A percentile compares a stretch with the other conserved stretches of the same genome.
Evolutionary conservation across 2,113 vertebrate species (phyloP).

Genomic region (Psammodynastes pulverulentus): DNA sequence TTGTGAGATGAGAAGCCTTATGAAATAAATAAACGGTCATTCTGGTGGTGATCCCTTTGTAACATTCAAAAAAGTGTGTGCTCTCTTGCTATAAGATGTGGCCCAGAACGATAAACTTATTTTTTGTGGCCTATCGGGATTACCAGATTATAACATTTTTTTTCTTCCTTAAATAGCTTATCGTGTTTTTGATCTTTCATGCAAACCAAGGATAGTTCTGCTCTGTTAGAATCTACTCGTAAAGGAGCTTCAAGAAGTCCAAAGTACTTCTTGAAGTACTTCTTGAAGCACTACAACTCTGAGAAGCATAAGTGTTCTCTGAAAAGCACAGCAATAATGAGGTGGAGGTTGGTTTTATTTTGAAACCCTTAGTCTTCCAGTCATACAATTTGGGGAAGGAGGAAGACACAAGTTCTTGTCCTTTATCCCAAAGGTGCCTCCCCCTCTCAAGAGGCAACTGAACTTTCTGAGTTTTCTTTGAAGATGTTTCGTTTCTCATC

Average conservation of each 20-base stretch:
- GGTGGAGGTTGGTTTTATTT: background rate
- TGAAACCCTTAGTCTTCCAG: background rate
- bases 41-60: background rate
- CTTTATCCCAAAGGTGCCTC: no score
- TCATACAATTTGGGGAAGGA: background rate
- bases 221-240: background rate
- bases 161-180: background rate
- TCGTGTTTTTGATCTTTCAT: background rate
- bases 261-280: background rate
- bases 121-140: background rate
- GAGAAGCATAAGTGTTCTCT: background rate
- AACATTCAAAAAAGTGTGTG: background rate
- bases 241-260: background rate
- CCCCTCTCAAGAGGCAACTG: no score
- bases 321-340: background rate
- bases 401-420: background rate
- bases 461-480: no score
- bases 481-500: no score
- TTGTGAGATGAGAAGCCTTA: background rate
- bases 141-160: background rate
- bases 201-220: background rate
- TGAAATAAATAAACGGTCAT: background rate
- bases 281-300: background rate
- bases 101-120: background rate
- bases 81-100: background rate